These are phyloP conservation scores for Caenorhabditis sp. DNA, from an alignment of 2,888 invertebrate genomes.

Conservation along the genomic window DNA sequence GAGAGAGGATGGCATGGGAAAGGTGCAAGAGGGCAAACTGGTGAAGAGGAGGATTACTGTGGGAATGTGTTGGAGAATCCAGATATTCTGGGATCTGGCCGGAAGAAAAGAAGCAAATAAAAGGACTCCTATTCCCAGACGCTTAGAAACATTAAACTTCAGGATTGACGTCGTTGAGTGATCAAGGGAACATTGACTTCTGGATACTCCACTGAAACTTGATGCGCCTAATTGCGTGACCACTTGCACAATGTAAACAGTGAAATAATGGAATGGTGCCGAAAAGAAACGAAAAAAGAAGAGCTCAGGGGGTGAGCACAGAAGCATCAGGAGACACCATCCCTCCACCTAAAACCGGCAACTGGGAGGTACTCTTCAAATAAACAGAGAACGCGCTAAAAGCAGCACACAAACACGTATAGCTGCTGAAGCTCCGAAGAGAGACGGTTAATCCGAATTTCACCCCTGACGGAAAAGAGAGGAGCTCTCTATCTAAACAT, in stretches of 20 bases:
- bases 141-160: slow-evolving; percentile 35
- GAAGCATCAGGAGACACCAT: slow-evolving; percentile 24
- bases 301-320: slow-evolving; percentile 22
- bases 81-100: slow-evolving; percentile 24
- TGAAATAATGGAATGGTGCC: slow-evolving; percentile 20
- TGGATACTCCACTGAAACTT: slow-evolving; percentile 51
- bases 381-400: slow-evolving; percentile 62
- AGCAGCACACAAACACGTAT: slow-evolving; percentile 57
- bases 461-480: slow-evolving; percentile 38
- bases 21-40: background rate
- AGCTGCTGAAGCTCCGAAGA: slow-evolving; percentile 34
- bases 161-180: slow-evolving; percentile 13
- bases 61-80: slow-evolving; percentile 29
- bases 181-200: slow-evolving; percentile 45
- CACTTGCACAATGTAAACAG: slow-evolving; percentile 56
- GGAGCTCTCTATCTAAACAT: slow-evolving; percentile 44
- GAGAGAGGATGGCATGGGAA: slow-evolving; percentile 28
- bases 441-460: slow-evolving; percentile 62
- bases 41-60: slow-evolving; percentile 5
- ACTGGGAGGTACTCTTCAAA: slow-evolving; percentile 64
- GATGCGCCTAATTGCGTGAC: slow-evolving; percentile 63
- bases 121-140: slow-evolving; percentile 21
- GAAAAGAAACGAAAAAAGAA: slow-evolving; percentile 14
- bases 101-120: slow-evolving; percentile 16
- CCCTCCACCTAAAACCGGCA: slow-evolving; percentile 59